Evolutionary conservation across 2,888 invertebrate genomes (phyloP).

Genomic region (Metalampra italica): DNA sequence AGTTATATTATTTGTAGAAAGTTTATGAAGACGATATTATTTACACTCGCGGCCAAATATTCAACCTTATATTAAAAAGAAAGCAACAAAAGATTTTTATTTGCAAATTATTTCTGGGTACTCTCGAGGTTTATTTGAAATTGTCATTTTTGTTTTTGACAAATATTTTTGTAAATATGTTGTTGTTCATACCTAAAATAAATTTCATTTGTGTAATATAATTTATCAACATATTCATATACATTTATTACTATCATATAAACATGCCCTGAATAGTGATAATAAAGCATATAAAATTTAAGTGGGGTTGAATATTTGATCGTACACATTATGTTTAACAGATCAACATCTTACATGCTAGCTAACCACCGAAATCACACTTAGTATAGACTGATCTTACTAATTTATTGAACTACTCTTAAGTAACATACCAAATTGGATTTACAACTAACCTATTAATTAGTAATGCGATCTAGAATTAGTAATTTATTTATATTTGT

Average conservation of each 20-base stretch:
- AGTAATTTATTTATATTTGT: conserved; percentile 6
- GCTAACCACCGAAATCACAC: conserved; percentile 65
- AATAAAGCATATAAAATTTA: background rate
- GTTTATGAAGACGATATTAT: background rate
- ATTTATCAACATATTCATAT: too few relatives aligned
- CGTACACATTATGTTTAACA: conserved; percentile 2
- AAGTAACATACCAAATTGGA: conserved; percentile 67
- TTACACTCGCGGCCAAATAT: too few relatives aligned
- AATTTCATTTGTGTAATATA: too few relatives aligned
- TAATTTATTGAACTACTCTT: conserved; percentile 56
- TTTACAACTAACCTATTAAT: conserved; percentile 15
- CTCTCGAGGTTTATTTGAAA: too few relatives aligned
- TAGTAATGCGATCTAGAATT: conserved; percentile 2
- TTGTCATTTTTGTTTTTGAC: too few relatives aligned
- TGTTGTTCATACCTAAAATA: too few relatives aligned
- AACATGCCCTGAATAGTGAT: too few relatives aligned
- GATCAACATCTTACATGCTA: conserved; percentile 2
- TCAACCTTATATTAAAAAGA: background rate
- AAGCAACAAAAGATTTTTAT: background rate
- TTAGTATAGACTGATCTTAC: conserved; percentile 59
- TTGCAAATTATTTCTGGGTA: too few relatives aligned
- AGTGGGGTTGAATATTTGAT: background rate
- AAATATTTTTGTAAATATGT: too few relatives aligned
- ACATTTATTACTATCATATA: too few relatives aligned
- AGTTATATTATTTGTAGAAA: background rate